phyloP scores from a whole-genome alignment of 1,140 invertebrate genomes.

The Zaprionus davidi region DNA sequence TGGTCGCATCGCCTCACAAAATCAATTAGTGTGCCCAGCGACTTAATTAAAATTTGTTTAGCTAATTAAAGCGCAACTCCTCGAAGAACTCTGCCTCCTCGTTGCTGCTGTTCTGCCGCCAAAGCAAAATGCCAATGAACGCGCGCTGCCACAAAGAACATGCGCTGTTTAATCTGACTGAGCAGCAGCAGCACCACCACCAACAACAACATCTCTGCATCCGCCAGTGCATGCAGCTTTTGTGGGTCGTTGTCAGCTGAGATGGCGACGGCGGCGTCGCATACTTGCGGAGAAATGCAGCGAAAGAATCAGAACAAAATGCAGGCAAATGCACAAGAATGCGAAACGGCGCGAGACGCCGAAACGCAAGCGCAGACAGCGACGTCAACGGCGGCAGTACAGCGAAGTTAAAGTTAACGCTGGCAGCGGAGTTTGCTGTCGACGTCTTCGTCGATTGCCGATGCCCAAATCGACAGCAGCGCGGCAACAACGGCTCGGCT shows the following conservation, averaged over 20 bases:
- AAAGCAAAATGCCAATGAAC: constrained; percentile 66
- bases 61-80: constrained; percentile 56
- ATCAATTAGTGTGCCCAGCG: constrained; percentile 72
- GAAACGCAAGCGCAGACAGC: constrained; percentile 29
- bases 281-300: constrained; percentile 75
- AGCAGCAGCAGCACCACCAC: background rate
- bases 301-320: constrained; percentile 74
- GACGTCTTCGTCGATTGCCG: constrained; percentile 4
- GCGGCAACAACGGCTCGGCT: constrained; percentile 24
- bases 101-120: constrained; percentile 21
- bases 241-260: constrained; percentile 60
- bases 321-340: constrained; percentile 77
- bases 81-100: background rate
- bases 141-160: constrained; percentile 55
- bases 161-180: constrained; percentile 58
- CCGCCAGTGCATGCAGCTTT: constrained; percentile 46
- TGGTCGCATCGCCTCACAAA: constrained; percentile 35
- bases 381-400: background rate
- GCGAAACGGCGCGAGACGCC: constrained; percentile 48
- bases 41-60: constrained; percentile 79
- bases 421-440: background rate
- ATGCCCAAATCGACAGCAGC: constrained; percentile 23
- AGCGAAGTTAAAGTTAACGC: constrained; percentile 16
- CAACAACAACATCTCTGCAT: constrained; percentile 37
- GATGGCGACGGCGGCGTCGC: constrained; percentile 17